phyloP scores from a whole-genome alignment of 2,888 invertebrate genomes.

The Melieria omissa region DNA sequence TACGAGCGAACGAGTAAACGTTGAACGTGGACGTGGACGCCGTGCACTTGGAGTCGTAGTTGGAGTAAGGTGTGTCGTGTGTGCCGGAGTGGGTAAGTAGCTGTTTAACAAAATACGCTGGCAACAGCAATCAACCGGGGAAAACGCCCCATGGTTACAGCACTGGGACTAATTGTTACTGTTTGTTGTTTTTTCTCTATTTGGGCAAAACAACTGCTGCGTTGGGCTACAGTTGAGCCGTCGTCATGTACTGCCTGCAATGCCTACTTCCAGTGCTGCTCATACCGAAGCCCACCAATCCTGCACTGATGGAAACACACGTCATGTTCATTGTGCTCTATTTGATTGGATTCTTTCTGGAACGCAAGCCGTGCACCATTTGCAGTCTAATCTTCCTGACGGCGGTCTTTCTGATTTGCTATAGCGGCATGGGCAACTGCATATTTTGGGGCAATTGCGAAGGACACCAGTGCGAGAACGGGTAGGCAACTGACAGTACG shows the following conservation, averaged over 20 bases:
- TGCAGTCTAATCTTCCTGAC: conserved; percentile 95
- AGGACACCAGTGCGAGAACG: conserved; percentile 71
- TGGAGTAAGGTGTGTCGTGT: too few relatives aligned
- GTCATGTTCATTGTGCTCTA: conserved; percentile 98
- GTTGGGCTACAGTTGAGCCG: not conserved
- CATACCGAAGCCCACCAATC: conserved; percentile 97
- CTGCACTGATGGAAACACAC: conserved; percentile 94
- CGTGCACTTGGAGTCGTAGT: too few relatives aligned
- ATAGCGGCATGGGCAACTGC: conserved; percentile 95
- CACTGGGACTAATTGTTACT: too few relatives aligned
- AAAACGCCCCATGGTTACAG: too few relatives aligned
- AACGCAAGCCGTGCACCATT: conserved; percentile 96
- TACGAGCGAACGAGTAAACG: too few relatives aligned
- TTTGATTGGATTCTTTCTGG: conserved; percentile 95
- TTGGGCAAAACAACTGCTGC: too few relatives aligned
- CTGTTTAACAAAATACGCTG: too few relatives aligned
- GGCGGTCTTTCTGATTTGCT: conserved; percentile 93
- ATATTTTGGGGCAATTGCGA: conserved; percentile 92
- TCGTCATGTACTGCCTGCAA: conserved; percentile 92
- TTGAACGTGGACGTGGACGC: too few relatives aligned
- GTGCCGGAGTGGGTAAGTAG: too few relatives aligned
- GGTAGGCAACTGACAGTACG: conserved; percentile 49
- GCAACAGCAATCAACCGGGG: too few relatives aligned
- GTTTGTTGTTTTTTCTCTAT: too few relatives aligned
- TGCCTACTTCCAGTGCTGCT: conserved; percentile 96